Base-by-base conservation (phyloP, 2,797 vertebrate species). In the Cygnus olor region DNA sequence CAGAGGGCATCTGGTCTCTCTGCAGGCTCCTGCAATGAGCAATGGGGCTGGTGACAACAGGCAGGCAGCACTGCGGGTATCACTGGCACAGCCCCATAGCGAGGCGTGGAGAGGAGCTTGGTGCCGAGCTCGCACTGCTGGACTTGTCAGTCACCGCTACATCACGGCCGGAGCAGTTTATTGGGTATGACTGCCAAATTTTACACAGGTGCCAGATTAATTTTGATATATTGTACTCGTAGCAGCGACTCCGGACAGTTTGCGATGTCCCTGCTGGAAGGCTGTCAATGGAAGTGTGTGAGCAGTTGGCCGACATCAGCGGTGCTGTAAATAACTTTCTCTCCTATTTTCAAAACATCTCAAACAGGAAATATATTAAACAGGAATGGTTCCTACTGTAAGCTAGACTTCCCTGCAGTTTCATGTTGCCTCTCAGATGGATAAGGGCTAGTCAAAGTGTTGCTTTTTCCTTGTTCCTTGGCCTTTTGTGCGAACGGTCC, bases 141-240 rank as follows among this genome's bases (percentile, higher is more conserved):
- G 17, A 90, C 84, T 97, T 97, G 95, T 96, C 96, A 95, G 93
- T 96, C 94, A 96, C 69, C 90, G 94, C 92, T 88, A 71, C 92
- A 79, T 95, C 96, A 76, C 78, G 92, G 94, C 72, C 3, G 17
- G 89, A 97, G 77, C 3, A 5, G 88, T 96, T 97, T 97, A 97
- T 98, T 97, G 95, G 71, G 85, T 96, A 85, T 97, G 96, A 97
- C 96, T 97, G 97, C 95, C 95, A 97, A 97, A 98, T 97, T 90
- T 96, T 95, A 94, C 94, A 87, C 91, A 94, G 96, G 94, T 97
- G 95, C 92, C 97, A 95, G 95, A 97, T 97, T 96, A 97, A 97
- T 97, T 97, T 87, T 97, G 96, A 97, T 97, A 78, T 81, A 95
- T 94, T 61, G 54, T 94, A 90, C 68, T 95, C 89, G 81, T 60